A percentile compares a stretch with the other conserved stretches of the same genome.
Conservation (phyloP, 2,888 invertebrate genomes). For the Tanypteryx hageni region DNA sequence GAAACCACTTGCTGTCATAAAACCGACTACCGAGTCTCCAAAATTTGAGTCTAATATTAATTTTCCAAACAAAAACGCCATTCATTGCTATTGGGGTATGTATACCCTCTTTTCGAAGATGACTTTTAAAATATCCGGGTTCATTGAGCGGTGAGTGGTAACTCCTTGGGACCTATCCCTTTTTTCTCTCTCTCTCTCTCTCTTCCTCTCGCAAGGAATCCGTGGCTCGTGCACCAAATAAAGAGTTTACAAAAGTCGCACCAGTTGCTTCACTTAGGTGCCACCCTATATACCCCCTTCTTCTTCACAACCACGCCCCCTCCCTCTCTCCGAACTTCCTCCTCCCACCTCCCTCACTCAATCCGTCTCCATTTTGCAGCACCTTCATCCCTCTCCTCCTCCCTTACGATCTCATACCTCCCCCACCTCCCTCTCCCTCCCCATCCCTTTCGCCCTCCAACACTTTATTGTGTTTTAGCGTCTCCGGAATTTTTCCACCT, state of each 20-base stretch:
- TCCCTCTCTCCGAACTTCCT: no score
- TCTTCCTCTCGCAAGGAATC: background rate
- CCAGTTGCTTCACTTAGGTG: constrained; percentile 12
- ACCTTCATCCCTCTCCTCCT: no score
- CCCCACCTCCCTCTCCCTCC: no score
- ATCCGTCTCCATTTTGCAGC: no score
- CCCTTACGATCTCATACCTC: no score
- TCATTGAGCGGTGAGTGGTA: background rate
- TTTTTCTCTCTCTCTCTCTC: no score
- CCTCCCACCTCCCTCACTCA: no score
- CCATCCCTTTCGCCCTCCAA: background rate
- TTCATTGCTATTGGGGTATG: background rate
- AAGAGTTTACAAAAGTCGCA: constrained; percentile 26
- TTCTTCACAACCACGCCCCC: no score
- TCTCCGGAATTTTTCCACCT: constrained; percentile 30
- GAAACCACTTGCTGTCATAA: no score
- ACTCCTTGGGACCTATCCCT: no score
- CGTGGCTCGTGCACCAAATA: constrained; percentile 25
- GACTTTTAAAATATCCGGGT: background rate
- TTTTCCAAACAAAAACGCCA: background rate
- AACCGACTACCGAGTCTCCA: no score
- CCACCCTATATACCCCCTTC: background rate
- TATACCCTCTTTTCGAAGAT: background rate
- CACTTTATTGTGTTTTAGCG: constrained; percentile 19
- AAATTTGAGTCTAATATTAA: background rate